phyloP scores from a whole-genome alignment of 2,113 vertebrate species.

The Elaphurus davidianus region DNA sequence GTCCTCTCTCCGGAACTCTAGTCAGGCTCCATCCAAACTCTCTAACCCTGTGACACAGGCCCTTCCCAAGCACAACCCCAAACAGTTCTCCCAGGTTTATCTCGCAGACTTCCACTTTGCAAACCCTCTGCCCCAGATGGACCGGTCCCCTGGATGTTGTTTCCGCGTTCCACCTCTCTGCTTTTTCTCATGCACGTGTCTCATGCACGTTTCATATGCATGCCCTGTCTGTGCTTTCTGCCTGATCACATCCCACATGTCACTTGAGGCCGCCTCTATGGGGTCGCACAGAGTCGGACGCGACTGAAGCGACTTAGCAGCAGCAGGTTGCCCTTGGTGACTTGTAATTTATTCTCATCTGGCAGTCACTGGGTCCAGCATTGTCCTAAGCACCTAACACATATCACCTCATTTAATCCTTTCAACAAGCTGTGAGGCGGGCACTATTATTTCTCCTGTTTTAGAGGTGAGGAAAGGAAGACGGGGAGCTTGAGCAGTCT shows the following conservation, averaged over 20 bases:
- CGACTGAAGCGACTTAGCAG: too few species aligned
- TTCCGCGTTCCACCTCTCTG: accelerated
- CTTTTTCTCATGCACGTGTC: background rate
- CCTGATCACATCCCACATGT: accelerated
- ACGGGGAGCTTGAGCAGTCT: background rate
- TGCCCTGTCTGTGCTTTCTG: accelerated
- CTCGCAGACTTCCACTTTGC: background rate
- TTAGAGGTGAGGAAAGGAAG: background rate
- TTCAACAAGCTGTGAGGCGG: background rate
- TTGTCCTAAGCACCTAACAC: background rate
- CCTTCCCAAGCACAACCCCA: background rate
- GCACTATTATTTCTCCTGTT: background rate
- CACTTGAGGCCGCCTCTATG: accelerated
- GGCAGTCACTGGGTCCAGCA: background rate
- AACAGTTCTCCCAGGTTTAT: background rate
- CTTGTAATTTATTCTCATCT: background rate
- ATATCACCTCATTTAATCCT: background rate
- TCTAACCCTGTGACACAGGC: too few species aligned
- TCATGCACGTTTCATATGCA: background rate
- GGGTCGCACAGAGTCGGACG: too few species aligned
- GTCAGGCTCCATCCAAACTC: background rate
- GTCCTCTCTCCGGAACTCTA: background rate
- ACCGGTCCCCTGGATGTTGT: too few species aligned
- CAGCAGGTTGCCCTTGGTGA: too few species aligned
- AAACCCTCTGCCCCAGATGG: background rate